Evolutionary conservation across 2,888 invertebrate species (phyloP).

Genomic region (Mycalesis mineus): DNA sequence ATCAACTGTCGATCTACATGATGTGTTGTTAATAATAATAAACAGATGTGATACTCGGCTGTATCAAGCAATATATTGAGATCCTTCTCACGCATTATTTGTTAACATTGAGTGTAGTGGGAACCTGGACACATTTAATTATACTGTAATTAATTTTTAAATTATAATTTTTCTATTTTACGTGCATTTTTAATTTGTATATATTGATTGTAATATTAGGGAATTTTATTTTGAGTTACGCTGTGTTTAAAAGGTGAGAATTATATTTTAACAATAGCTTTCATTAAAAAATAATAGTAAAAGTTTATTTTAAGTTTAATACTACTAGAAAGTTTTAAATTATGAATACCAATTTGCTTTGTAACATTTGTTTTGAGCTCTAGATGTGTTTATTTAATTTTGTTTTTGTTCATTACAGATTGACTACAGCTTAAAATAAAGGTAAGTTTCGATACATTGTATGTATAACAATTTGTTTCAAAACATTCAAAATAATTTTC

Average conservation of each 20-base stretch:
- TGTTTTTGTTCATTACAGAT: neutral
- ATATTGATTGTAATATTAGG: constrained; percentile 23
- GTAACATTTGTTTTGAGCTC: neutral
- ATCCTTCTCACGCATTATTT: constrained; percentile 38
- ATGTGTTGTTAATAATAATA: constrained; percentile 48
- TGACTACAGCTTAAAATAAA: neutral
- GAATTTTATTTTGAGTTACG: constrained; percentile 10
- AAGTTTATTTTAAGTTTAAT: neutral
- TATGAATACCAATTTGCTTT: neutral
- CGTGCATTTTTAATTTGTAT: constrained; percentile 48
- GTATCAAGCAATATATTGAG: constrained; percentile 32
- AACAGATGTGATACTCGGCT: constrained; percentile 52
- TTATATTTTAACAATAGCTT: neutral
- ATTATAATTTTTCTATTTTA: constrained; percentile 78
- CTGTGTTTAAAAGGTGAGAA: constrained; percentile 40
- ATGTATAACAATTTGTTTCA: too few relatives aligned
- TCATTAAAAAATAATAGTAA: neutral
- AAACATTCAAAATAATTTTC: too few relatives aligned
- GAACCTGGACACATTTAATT: constrained; percentile 57
- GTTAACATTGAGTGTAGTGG: constrained; percentile 47
- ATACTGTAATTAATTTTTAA: constrained; percentile 77
- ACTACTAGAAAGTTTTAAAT: neutral
- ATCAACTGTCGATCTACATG: constrained; percentile 58
- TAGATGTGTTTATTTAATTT: neutral
- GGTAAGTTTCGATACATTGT: neutral